Percentiles rank a stretch among this genome's conserved stretches.
Conservation (phyloP, 2,888 invertebrate genomes). For the Drosophila monieri region DNA sequence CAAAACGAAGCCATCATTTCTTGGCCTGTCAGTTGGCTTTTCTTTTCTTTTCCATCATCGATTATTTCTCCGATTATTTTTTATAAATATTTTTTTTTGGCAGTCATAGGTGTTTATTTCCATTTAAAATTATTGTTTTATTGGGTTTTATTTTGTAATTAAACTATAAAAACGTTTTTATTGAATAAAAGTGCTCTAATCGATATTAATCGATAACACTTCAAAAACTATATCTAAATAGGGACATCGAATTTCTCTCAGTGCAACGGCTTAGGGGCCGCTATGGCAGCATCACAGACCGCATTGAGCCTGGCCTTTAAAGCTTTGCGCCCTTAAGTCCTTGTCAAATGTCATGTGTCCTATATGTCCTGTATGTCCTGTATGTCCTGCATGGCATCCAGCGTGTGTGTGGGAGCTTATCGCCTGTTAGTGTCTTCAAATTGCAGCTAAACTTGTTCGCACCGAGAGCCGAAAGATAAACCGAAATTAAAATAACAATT, state of each 20-base stretch:
- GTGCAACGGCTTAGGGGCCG: conserved; percentile 17
- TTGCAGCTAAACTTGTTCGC: conserved; percentile 39
- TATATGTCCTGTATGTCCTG: conserved; percentile 22
- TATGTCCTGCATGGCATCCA: conserved; percentile 18
- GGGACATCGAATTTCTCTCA: neutral
- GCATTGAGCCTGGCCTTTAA: conserved; percentile 39
- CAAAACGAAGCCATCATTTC: neutral
- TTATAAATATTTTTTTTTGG: neutral
- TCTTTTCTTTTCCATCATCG: neutral
- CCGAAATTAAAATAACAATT: conserved; percentile 28
- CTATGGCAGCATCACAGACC: conserved; percentile 16
- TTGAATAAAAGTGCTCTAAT: too few relatives aligned
- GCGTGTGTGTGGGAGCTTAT: conserved; percentile 20
- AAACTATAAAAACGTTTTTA: too few relatives aligned
- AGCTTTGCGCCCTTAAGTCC: conserved; percentile 64
- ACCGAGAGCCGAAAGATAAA: conserved; percentile 13
- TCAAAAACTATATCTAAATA: too few relatives aligned
- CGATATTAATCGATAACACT: too few relatives aligned
- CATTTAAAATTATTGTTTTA: too few relatives aligned
- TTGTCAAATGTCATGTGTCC: conserved; percentile 70
- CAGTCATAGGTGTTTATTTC: neutral
- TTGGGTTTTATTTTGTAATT: too few relatives aligned
- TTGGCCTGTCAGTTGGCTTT: neutral
- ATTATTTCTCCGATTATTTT: neutral
- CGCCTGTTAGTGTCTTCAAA: conserved; percentile 28